These are phyloP conservation scores for Epistrophe grossulariae DNA, from an alignment of 2,888 invertebrate genomes.

Conservation along the genomic window DNA sequence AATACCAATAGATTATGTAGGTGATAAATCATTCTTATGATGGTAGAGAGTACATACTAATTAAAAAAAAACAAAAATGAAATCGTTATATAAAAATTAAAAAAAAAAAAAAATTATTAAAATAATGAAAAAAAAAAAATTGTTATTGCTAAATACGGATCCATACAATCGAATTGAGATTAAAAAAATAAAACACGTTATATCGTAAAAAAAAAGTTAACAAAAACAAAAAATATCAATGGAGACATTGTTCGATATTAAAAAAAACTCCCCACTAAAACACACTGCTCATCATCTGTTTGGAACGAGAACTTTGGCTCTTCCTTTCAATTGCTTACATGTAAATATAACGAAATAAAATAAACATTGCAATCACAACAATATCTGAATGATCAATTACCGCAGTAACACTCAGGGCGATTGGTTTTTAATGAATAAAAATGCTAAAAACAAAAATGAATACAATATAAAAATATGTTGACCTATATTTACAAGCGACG, in stretches of 20 bases:
- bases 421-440: conserved; percentile 57
- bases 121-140: conserved; percentile 59
- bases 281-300: neutral
- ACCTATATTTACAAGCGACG: conserved; percentile 63
- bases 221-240: conserved; percentile 41
- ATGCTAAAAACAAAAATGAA: conserved; percentile 49
- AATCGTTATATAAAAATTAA: conserved; percentile 48
- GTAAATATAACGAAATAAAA: conserved; percentile 35
- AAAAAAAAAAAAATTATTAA: conserved; percentile 41
- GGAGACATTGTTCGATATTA: conserved; percentile 36
- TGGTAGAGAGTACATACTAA: conserved; percentile 61
- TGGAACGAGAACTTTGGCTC: conserved; percentile 33
- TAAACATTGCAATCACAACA: conserved; percentile 50
- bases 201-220: conserved; percentile 67
- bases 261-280: conserved; percentile 24
- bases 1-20: conserved; percentile 69
- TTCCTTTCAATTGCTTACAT: conserved; percentile 63
- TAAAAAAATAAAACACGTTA: conserved; percentile 47
- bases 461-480: conserved; percentile 40
- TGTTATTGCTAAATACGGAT: conserved; percentile 70
- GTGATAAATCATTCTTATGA: conserved; percentile 76
- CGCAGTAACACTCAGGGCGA: conserved; percentile 72
- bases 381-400: conserved; percentile 72
- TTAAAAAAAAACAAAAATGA: conserved; percentile 51
- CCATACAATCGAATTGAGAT: conserved; percentile 59